Percentiles rank a stretch among this genome's conserved stretches.
These are phyloP conservation scores for Diorhabda carinulata DNA, from an alignment of 1,140 invertebrate genomes.

Conservation along the genomic window DNA sequence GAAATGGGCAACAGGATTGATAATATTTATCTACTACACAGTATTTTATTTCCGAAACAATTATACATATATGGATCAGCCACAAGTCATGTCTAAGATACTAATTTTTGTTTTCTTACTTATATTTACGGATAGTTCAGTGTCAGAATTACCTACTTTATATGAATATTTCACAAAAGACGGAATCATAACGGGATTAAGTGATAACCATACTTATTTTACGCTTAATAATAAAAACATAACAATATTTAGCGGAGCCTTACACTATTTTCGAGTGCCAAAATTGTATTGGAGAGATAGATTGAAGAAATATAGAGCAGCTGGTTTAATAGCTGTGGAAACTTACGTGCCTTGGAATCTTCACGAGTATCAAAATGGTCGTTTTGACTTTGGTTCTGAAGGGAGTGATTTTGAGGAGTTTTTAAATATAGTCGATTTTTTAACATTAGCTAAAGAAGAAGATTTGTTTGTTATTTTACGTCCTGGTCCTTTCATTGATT, in stretches of 20 bases:
- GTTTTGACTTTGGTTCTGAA: constrained; percentile 67
- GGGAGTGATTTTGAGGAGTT: constrained; percentile 68
- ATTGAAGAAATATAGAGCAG: constrained; percentile 73
- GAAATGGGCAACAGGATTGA: too few relatives aligned
- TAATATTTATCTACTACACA: too few relatives aligned
- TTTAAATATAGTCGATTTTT: constrained; percentile 59
- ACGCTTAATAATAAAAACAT: constrained; percentile 42
- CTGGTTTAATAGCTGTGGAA: constrained; percentile 84
- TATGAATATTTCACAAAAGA: constrained; percentile 42
- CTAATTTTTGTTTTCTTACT: constrained; percentile 49
- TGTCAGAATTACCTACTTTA: constrained; percentile 31
- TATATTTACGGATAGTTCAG: constrained; percentile 47
- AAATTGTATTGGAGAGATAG: constrained; percentile 50
- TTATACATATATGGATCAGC: too few relatives aligned
- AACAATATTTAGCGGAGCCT: constrained; percentile 60
- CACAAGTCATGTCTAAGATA: too few relatives aligned
- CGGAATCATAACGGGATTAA: constrained; percentile 36
- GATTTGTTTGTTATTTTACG: constrained; percentile 80
- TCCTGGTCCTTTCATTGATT: constrained; percentile 92
- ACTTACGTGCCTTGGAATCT: constrained; percentile 94
- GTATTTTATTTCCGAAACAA: too few relatives aligned
- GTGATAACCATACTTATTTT: constrained; percentile 37
- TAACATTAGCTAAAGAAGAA: constrained; percentile 76
- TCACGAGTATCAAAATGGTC: constrained; percentile 63
- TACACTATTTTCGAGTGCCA: constrained; percentile 89